Conservation (phyloP, 2,113 vertebrate genomes). For the Pteronura brasiliensis region DNA sequence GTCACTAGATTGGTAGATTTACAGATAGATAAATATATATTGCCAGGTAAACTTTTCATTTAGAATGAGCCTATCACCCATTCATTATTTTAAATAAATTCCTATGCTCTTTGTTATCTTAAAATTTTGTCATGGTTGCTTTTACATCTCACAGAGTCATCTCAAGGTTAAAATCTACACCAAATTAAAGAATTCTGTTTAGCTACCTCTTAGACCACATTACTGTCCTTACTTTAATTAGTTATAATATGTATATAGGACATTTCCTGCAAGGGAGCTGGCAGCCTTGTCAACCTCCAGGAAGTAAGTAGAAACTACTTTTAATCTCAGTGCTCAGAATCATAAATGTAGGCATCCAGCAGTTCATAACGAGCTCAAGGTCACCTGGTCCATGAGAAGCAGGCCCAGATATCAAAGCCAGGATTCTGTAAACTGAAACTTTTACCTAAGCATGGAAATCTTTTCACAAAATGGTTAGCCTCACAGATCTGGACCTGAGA, state of each 20-base stretch:
- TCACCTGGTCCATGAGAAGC: slow-evolving; percentile 37
- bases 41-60: neutral
- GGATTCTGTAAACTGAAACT: neutral
- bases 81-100: neutral
- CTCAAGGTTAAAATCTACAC: slow-evolving; percentile 61
- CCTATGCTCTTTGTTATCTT: neutral
- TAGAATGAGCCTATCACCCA: neutral
- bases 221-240: slow-evolving; percentile 60
- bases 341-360: neutral
- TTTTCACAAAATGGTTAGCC: neutral
- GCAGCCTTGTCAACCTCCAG: slow-evolving; percentile 40
- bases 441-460: neutral
- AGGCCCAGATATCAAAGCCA: slow-evolving; percentile 40
- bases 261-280: slow-evolving; percentile 40
- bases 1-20: neutral
- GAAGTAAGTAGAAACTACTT: slow-evolving; percentile 52
- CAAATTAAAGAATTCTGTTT: slow-evolving; percentile 40
- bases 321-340: slow-evolving; percentile 53
- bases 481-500: neutral
- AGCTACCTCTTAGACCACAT: slow-evolving; percentile 34
- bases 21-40: neutral
- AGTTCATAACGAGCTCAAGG: slow-evolving; percentile 42
- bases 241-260: slow-evolving; percentile 55
- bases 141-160: slow-evolving; percentile 16
- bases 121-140: neutral